Base-by-base conservation (phyloP, 2,888 invertebrate species). In the Thymelicus lineola region DNA sequence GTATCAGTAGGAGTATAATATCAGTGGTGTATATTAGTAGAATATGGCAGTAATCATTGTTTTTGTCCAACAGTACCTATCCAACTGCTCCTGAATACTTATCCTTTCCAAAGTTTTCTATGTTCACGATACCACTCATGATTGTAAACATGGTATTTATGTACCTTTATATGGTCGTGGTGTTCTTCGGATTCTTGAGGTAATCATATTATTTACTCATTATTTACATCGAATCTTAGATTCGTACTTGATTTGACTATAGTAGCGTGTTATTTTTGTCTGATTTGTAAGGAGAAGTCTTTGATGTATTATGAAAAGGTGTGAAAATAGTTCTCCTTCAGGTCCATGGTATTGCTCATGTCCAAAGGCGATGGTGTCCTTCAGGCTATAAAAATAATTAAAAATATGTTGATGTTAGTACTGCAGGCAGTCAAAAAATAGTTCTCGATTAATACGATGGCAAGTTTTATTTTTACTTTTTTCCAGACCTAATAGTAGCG, bases 71-170 rank as follows among this genome's bases (percentile, higher is more conserved):
- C 83, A 95, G 95, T 4, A 85, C 93, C 0, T 97, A 95, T 79
- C 94, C 94, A 0, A 76, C 80, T 0, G 89, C 94, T 4, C 88
- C 95, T 0, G 97, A 90, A 71, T 81, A 81, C 66, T 74, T 89
- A 17, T 86, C 88, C 0, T 90, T 90, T 71, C 86, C 86, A 0
- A 69, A 72, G 48, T 90, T 83, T 73, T 86, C 86, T 7, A 79
- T 77, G 0, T 90, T 86, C 73, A 65, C 80, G 9, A 15, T 85
- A 6, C 87, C 87, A 0, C 74, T 73, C 10, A 83, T 86, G 84
- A 70, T 85, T 60, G 0, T 75, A 0, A 58, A 83, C 66, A 82
- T 83, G 72, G 0, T 61, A 1, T 46, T 45, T 0, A 75, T 76
- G 63, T 81, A 82, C 45, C 4, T 85, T 0, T 81, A 74, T 46